A percentile compares a stretch with the other conserved stretches of the same genome.
These are phyloP conservation scores for Acronicta alni DNA, from an alignment of 2,888 invertebrate species.

Conservation along the genomic window DNA sequence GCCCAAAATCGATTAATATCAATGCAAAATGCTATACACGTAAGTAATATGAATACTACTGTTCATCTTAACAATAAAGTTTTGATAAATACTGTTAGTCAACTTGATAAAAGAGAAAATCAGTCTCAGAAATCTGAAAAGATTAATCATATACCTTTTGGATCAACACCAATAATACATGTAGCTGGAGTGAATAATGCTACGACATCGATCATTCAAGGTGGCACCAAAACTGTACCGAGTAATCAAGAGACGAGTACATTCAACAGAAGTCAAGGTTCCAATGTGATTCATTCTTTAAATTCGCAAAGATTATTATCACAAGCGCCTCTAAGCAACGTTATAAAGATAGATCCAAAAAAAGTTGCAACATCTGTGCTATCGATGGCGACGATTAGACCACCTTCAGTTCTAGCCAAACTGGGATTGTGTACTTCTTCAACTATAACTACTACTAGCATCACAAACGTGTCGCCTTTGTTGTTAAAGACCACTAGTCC, in stretches of 20 bases:
- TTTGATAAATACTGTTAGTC: constrained; percentile 73
- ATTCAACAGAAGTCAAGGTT: constrained; percentile 71
- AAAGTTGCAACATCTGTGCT: constrained; percentile 78
- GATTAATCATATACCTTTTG: constrained; percentile 70
- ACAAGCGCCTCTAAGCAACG: constrained; percentile 72
- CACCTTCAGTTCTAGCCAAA: constrained; percentile 76
- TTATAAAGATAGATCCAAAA: constrained; percentile 76
- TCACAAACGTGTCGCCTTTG: constrained; percentile 79
- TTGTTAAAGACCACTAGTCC: constrained; percentile 73
- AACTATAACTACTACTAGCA: constrained; percentile 70
- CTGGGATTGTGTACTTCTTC: constrained; percentile 70
- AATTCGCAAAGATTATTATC: constrained; percentile 78
- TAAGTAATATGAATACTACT: constrained; percentile 73
- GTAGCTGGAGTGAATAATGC: constrained; percentile 75
- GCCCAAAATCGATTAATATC: constrained; percentile 84
- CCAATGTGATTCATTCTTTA: constrained; percentile 81
- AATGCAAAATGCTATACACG: constrained; percentile 81
- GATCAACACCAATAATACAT: constrained; percentile 77
- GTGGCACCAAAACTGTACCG: constrained; percentile 73
- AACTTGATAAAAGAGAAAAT: constrained; percentile 78
- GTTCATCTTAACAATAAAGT: constrained; percentile 80
- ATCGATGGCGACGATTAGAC: constrained; percentile 78
- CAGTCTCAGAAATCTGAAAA: constrained; percentile 74
- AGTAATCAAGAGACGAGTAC: constrained; percentile 73
- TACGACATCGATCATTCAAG: constrained; percentile 75